phyloP scores from a whole-genome alignment of 92 coral and sea anemone genomes.

The Palythoa grandis region DNA sequence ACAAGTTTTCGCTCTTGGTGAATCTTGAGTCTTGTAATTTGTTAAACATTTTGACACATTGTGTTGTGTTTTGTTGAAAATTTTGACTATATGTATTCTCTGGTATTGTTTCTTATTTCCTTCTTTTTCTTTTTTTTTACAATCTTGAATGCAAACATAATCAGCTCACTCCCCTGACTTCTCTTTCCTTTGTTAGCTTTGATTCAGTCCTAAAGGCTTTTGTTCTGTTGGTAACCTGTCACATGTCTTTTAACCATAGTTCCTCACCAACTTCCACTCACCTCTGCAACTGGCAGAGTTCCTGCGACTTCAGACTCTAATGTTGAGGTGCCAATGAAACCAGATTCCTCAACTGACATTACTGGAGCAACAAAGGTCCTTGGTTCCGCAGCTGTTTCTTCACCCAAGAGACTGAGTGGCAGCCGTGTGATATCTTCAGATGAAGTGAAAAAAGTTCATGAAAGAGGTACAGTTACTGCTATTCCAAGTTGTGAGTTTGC shows the following conservation, averaged over 20 bases:
- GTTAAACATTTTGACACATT: too few relatives aligned
- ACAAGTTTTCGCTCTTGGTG: too few relatives aligned
- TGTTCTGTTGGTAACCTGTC: not conserved
- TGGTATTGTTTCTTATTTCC: not conserved
- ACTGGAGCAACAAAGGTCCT: not conserved
- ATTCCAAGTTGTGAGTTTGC: not conserved
- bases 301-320: not conserved
- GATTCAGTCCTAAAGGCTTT: not conserved
- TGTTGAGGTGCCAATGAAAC: constrained; percentile 14
- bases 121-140: not conserved
- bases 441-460: constrained; percentile 5
- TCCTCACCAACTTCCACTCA: not conserved
- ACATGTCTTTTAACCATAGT: not conserved
- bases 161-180: not conserved
- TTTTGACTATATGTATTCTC: too few relatives aligned
- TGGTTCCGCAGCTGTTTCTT: not conserved
- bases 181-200: too few relatives aligned
- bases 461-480: constrained; percentile 6
- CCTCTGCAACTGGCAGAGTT: not conserved
- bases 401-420: not conserved
- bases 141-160: not conserved
- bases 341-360: constrained; percentile 31
- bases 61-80: too few relatives aligned
- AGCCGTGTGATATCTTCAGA: not conserved
- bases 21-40: too few relatives aligned